phyloP scores from a whole-genome alignment of 2,797 vertebrate genomes.

The Coilia nasus region DNA sequence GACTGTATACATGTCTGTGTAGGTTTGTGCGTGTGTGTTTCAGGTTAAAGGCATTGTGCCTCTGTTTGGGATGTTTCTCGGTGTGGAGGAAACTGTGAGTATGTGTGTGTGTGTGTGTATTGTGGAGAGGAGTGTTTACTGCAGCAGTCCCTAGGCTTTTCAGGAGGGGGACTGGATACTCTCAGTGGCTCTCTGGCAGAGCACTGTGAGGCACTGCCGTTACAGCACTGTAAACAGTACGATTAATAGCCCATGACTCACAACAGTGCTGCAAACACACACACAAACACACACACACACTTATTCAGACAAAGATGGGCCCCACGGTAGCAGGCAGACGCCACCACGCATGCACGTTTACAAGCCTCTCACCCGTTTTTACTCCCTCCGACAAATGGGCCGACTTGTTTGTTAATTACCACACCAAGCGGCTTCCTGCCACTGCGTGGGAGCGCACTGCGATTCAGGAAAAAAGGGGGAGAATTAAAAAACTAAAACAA shows the following conservation, averaged over 20 bases:
- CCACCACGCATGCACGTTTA: constrained; percentile 45
- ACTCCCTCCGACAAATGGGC: constrained; percentile 49
- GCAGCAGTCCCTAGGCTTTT: constrained; percentile 52
- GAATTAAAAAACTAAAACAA: constrained; percentile 6
- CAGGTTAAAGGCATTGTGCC: neutral
- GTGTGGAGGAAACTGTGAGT: neutral
- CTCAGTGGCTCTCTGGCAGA: constrained; percentile 65
- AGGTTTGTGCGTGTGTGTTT: neutral
- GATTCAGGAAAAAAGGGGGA: constrained; percentile 30
- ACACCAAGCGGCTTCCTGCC: constrained; percentile 18
- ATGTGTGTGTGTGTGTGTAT: constrained; percentile 51
- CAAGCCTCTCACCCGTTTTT: constrained; percentile 56
- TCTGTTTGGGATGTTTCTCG: neutral
- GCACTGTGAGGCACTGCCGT: constrained; percentile 67
- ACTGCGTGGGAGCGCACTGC: constrained; percentile 23
- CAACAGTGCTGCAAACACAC: constrained; percentile 73
- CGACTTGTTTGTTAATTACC: constrained; percentile 61
- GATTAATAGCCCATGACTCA: constrained; percentile 80
- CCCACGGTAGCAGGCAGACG: neutral
- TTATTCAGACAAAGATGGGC: neutral
- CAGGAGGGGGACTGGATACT: constrained; percentile 66
- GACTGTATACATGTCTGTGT: neutral
- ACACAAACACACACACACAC: neutral
- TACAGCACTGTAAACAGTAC: constrained; percentile 77
- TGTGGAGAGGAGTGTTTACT: constrained; percentile 34